Evolutionary conservation across 2,888 invertebrate species (phyloP).

Genomic region (Horisme vitalbata): DNA sequence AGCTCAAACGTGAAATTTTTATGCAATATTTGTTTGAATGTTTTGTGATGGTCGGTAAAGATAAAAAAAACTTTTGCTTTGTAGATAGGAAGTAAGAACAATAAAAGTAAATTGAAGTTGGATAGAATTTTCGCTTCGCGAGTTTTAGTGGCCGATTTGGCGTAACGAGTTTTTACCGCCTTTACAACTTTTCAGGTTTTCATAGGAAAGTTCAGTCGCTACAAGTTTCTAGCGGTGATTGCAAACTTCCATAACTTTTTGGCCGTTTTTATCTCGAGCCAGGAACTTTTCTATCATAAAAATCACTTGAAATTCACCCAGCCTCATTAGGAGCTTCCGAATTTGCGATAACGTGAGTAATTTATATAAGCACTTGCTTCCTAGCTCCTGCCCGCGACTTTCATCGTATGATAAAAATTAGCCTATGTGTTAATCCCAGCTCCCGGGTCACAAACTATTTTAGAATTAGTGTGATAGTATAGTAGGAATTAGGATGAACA

Average conservation of each 20-base stretch:
- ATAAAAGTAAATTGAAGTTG: conserved; percentile 81
- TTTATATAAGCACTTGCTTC: too few relatives aligned
- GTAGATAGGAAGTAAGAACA: conserved; percentile 73
- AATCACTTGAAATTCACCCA: conserved; percentile 10
- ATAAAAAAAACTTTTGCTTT: conserved; percentile 63
- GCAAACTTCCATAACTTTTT: conserved; percentile 42
- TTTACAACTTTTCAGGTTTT: conserved; percentile 73
- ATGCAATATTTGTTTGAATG: conserved; percentile 60
- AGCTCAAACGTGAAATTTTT: conserved; percentile 57
- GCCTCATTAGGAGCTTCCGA: conserved; percentile 9
- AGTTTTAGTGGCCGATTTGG: conserved; percentile 80
- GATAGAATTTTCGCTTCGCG: conserved; percentile 81
- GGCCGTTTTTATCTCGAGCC: conserved; percentile 19
- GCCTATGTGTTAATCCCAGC: too few relatives aligned
- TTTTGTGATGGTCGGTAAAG: conserved; percentile 63
- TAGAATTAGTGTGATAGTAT: too few relatives aligned
- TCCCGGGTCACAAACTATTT: too few relatives aligned
- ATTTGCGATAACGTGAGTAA: too few relatives aligned
- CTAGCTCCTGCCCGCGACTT: too few relatives aligned
- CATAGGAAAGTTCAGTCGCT: conserved; percentile 53
- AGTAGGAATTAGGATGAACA: too few relatives aligned
- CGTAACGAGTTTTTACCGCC: conserved; percentile 81
- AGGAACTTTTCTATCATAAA: conserved; percentile 8
- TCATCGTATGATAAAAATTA: too few relatives aligned
- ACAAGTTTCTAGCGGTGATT: conserved; percentile 51